A percentile compares a stretch with the other conserved stretches of the same genome.
These are phyloP conservation scores for Apus apus DNA, from an alignment of 2,113 vertebrate species.

Conservation along the genomic window DNA sequence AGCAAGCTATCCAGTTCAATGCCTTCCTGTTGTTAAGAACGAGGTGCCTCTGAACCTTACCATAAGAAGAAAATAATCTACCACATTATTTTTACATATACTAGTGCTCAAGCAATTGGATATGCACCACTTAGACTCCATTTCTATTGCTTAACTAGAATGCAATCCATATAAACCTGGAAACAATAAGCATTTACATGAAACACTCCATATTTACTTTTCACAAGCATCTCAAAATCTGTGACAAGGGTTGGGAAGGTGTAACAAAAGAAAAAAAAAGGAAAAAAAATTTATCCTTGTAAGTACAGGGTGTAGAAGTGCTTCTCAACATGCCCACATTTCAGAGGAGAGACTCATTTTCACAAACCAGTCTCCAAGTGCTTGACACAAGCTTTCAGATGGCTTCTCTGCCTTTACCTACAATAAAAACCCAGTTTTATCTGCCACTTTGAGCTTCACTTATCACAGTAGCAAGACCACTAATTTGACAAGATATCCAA, in stretches of 20 bases:
- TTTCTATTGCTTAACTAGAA: not conserved
- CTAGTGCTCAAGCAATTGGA: not conserved
- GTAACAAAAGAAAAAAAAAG: not conserved
- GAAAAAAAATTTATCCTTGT: not conserved
- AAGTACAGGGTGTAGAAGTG: fast-evolving
- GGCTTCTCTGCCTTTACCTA: not conserved
- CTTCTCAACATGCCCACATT: not conserved
- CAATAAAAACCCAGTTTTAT: not conserved
- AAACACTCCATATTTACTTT: not conserved
- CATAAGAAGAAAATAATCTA: not conserved
- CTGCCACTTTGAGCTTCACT: not conserved
- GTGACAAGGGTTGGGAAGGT: not conserved
- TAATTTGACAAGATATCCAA: not conserved
- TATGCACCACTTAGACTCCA: not conserved
- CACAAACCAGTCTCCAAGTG: not conserved
- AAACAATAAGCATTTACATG: not conserved
- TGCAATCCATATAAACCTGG: not conserved
- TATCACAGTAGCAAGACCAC: not conserved
- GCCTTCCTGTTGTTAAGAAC: not conserved
- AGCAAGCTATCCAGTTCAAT: not conserved
- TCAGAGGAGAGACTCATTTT: not conserved
- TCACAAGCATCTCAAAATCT: not conserved
- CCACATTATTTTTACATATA: fast-evolving
- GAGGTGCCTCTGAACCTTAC: not conserved
- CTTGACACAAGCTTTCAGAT: not conserved